Conservation (phyloP, 2,888 invertebrate genomes). For the Trimorus sp. region DNA sequence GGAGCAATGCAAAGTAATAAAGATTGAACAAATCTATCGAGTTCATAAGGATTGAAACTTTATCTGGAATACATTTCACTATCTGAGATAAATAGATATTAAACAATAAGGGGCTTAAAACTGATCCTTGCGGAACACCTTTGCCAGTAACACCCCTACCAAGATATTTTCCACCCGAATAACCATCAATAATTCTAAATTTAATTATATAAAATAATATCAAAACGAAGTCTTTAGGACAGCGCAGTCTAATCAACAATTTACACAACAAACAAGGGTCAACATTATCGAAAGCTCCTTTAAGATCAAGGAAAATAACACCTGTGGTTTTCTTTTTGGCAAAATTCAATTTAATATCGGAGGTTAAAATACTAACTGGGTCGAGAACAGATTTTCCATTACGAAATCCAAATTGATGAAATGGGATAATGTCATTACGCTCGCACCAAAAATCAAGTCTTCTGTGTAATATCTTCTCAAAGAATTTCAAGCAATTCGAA, state of each 20-base stretch:
- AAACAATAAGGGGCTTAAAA: slow-evolving; percentile 15
- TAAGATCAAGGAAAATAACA: slow-evolving; percentile 8
- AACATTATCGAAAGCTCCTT: slow-evolving; percentile 28
- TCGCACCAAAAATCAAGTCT: too few species aligned
- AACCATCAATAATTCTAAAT: background rate
- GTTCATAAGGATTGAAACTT: too few species aligned
- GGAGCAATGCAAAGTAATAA: background rate
- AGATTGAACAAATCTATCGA: background rate
- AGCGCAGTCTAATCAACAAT: background rate
- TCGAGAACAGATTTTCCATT: too few species aligned
- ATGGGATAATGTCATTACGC: too few species aligned
- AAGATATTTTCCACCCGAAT: background rate
- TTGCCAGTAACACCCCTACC: background rate
- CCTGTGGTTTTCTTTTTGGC: background rate
- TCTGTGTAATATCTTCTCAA: too few species aligned
- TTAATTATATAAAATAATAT: slow-evolving; percentile 20
- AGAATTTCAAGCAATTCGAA: too few species aligned
- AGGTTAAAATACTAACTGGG: too few species aligned
- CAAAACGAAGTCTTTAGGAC: background rate
- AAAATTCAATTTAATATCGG: too few species aligned
- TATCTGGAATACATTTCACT: background rate
- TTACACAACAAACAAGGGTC: slow-evolving; percentile 15
- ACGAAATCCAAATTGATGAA: too few species aligned
- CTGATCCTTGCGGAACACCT: slow-evolving; percentile 15
- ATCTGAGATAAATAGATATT: slow-evolving; percentile 13